Conservation (phyloP, 2,113 vertebrate species). For the Rhea pennata region DNA sequence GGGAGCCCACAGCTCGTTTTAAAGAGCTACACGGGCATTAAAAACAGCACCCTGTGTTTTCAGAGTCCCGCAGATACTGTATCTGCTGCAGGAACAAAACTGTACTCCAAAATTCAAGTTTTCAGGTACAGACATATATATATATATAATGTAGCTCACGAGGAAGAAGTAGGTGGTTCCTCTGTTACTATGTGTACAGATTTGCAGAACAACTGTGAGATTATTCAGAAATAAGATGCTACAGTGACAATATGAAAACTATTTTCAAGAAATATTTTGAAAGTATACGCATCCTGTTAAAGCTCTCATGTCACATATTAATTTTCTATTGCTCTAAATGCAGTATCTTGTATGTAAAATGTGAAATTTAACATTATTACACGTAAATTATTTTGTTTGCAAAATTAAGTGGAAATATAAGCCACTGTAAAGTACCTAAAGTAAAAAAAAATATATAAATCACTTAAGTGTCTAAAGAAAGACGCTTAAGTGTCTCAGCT, state of each 20-base stretch:
- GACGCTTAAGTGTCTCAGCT: not conserved
- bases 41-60: not conserved
- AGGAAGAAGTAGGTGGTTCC: slow-evolving; percentile 20
- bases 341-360: not conserved
- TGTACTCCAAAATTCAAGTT: not conserved
- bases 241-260: not conserved
- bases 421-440: not conserved
- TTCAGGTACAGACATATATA: not conserved
- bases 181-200: slow-evolving; percentile 29
- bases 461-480: not conserved
- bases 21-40: not conserved
- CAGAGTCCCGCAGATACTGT: not conserved
- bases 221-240: slow-evolving; percentile 53
- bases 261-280: slow-evolving; percentile 32
- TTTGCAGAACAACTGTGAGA: not conserved
- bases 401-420: not conserved
- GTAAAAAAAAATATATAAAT: not conserved
- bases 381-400: not conserved
- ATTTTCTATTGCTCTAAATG: not conserved
- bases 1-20: rapidly evolving
- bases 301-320: not conserved
- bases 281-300: not conserved
- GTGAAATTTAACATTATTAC: not conserved
- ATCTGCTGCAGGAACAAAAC: not conserved
- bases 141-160: not conserved